phyloP scores from a whole-genome alignment of 2,888 invertebrate species.

The Andrena chrysosceles region DNA sequence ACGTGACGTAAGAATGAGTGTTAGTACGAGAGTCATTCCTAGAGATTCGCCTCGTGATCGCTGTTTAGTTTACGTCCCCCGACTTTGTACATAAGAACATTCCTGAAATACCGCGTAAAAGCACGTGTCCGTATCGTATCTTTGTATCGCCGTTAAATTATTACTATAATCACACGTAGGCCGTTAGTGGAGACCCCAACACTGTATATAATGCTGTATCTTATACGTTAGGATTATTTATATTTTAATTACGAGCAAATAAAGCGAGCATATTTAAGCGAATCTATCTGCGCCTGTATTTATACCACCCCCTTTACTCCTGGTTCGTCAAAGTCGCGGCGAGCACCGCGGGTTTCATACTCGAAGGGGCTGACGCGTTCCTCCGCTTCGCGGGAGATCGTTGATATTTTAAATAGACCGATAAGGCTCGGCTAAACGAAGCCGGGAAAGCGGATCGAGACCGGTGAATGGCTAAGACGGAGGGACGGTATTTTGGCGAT shows the following conservation, averaged over 20 bases:
- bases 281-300: background rate
- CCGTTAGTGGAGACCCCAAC: conserved; percentile 32
- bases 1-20: conserved; percentile 9
- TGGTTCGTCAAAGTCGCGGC: background rate
- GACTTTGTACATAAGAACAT: conserved; percentile 74
- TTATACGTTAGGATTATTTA: conserved; percentile 65
- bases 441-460: conserved; percentile 13
- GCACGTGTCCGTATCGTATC: conserved; percentile 47
- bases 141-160: conserved; percentile 66
- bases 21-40: conserved; percentile 53
- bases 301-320: background rate
- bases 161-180: conserved; percentile 55
- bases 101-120: conserved; percentile 65
- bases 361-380: too few relatives aligned
- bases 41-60: conserved; percentile 45
- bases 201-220: conserved; percentile 60
- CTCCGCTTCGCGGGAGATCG: background rate
- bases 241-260: conserved; percentile 55
- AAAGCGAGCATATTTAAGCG: conserved; percentile 56
- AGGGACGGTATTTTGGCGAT: background rate
- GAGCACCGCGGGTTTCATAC: background rate
- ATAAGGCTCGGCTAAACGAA: background rate
- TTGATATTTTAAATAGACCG: background rate
- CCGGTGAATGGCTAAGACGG: background rate
- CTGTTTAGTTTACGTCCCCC: conserved; percentile 33